Conservation (phyloP, 1,140 invertebrate species). For the Heterodera schachtii region DNA sequence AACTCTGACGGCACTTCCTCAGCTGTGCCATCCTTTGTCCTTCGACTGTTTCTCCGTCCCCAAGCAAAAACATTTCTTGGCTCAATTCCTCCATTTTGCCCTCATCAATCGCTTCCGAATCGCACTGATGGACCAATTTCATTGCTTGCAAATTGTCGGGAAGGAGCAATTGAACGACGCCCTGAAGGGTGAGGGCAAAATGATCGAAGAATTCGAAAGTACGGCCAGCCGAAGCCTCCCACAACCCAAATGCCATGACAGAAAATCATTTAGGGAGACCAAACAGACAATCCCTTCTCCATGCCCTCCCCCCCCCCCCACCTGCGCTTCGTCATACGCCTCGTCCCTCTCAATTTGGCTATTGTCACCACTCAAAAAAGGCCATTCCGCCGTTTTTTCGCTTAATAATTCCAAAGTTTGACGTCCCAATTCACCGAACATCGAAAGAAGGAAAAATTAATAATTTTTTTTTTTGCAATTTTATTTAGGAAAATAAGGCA, state of each 20-base stretch:
- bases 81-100: not conserved
- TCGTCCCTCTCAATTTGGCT: not conserved
- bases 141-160: conserved; percentile 10
- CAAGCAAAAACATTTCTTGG: not conserved
- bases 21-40: conserved; percentile 11
- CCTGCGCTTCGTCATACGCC: not conserved
- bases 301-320: not conserved
- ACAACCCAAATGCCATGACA: not conserved
- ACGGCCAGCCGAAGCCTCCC: too few species aligned
- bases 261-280: not conserved
- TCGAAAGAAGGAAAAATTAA: not conserved
- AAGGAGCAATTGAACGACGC: not conserved
- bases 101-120: conserved; percentile 15
- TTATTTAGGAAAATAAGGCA: not conserved
- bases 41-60: not conserved
- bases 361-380: conserved; percentile 43
- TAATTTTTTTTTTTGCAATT: not conserved
- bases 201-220: not conserved
- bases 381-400: conserved; percentile 27
- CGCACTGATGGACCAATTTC: not conserved
- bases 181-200: not conserved
- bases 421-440: conserved; percentile 26
- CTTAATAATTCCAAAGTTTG: conserved; percentile 31
- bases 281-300: too few species aligned
- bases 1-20: conserved; percentile 4